Percentiles rank a stretch among this genome's conserved stretches.
These are phyloP conservation scores for Malthinus seriepunctatus DNA, from an alignment of 2,888 invertebrate genomes.

Conservation along the genomic window DNA sequence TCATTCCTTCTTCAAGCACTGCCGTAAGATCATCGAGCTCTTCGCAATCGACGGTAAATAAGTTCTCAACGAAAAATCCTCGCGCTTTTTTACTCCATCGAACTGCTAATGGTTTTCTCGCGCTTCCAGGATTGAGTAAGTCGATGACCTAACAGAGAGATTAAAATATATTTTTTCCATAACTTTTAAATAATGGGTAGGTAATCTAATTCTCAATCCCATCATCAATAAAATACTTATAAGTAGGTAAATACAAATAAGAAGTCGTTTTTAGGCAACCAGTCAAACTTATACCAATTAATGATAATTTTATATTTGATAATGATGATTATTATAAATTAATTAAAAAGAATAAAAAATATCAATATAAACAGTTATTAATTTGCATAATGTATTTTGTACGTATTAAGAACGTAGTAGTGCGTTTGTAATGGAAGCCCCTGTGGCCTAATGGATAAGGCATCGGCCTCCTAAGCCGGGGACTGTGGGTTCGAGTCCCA, in stretches of 20 bases:
- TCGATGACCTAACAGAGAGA: conserved; percentile 77
- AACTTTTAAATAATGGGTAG: neutral
- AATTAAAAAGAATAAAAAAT: too few relatives aligned
- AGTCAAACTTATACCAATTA: too few relatives aligned
- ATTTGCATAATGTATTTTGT: too few relatives aligned
- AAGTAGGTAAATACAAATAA: too few relatives aligned
- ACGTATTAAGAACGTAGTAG: too few relatives aligned
- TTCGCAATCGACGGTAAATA: conserved; percentile 94
- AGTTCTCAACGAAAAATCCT: conserved; percentile 94
- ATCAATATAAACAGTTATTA: too few relatives aligned
- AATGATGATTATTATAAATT: too few relatives aligned
- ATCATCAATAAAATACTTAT: too few relatives aligned
- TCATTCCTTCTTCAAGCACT: conserved; percentile 93
- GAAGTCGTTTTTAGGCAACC: too few relatives aligned
- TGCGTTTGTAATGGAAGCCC: conserved; percentile 56
- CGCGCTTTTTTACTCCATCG: conserved; percentile 93
- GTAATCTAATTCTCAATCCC: neutral
- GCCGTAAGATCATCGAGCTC: conserved; percentile 90
- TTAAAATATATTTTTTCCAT: neutral
- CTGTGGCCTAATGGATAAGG: conserved; percentile 85
- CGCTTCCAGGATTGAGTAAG: conserved; percentile 83
- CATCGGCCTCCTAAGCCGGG: conserved; percentile 85
- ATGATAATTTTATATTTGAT: too few relatives aligned
- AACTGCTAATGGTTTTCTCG: conserved; percentile 82
- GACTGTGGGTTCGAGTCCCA: conserved; percentile 86